Evolutionary conservation across 2,888 invertebrate species (phyloP).

Genomic region (Pseudococcus viburni): DNA sequence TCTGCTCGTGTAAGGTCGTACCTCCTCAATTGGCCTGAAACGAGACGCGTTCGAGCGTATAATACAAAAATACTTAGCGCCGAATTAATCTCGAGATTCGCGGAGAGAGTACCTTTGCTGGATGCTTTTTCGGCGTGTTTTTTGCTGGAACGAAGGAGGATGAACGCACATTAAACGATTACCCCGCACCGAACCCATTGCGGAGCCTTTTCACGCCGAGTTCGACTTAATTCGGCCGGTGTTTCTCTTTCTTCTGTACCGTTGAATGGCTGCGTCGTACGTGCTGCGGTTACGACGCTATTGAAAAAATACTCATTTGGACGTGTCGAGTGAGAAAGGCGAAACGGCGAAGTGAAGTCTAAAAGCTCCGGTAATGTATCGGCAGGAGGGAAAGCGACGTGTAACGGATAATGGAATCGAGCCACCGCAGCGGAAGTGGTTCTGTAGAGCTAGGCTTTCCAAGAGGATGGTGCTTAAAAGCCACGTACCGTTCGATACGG

Average conservation of each 20-base stretch:
- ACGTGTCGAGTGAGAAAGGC: neutral
- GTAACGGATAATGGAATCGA: neutral
- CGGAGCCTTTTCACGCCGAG: neutral
- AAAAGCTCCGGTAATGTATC: neutral
- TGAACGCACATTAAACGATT: neutral
- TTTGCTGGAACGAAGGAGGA: neutral
- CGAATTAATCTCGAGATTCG: neutral
- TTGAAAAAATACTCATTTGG: neutral
- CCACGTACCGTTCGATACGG: too few species aligned
- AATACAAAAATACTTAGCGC: neutral
- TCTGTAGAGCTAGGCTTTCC: neutral
- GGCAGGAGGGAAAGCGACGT: neutral
- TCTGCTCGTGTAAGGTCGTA: neutral
- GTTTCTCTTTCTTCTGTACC: neutral
- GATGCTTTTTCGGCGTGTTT: neutral
- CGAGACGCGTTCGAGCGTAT: constrained; percentile 1
- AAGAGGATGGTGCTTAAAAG: too few species aligned
- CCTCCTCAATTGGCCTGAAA: neutral
- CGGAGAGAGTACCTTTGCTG: neutral
- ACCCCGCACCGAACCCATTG: neutral
- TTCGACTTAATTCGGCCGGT: neutral
- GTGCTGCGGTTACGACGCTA: neutral
- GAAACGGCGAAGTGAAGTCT: neutral
- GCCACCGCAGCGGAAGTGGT: neutral
- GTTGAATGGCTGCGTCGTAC: neutral